A percentile compares a stretch with the other conserved stretches of the same genome.
Evolutionary conservation across 2,888 invertebrate species (phyloP).

Genomic region (Andrena flavipes): DNA sequence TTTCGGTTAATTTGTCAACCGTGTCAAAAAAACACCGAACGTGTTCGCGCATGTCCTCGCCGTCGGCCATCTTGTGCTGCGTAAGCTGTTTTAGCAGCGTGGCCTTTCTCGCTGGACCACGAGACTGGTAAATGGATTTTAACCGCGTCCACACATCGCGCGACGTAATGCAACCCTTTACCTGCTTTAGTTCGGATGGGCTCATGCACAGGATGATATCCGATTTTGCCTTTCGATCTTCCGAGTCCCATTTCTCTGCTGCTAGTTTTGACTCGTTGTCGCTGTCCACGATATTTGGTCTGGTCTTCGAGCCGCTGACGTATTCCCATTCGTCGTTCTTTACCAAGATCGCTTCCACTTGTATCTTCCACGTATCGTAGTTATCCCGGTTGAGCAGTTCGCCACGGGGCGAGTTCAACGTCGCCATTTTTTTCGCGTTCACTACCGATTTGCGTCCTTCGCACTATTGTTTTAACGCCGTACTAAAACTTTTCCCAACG

Average conservation of each 20-base stretch:
- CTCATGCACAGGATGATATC: constrained; percentile 63
- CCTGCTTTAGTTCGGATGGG: constrained; percentile 66
- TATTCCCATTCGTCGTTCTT: constrained; percentile 68
- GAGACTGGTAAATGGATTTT: constrained; percentile 70
- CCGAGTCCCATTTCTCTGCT: constrained; percentile 47
- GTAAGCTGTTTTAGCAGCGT: constrained; percentile 77
- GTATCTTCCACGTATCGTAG: constrained; percentile 66
- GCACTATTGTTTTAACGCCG: not conserved
- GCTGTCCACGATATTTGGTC: constrained; percentile 25
- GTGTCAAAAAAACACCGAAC: not conserved
- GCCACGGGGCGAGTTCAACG: not conserved
- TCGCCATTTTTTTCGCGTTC: not conserved
- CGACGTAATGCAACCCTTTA: constrained; percentile 72
- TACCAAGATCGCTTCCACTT: constrained; percentile 59
- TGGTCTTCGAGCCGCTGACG: constrained; percentile 56
- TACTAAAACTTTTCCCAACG: no score
- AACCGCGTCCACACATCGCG: constrained; percentile 80
- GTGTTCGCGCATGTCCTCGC: not conserved
- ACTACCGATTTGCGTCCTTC: not conserved
- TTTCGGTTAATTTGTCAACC: not conserved
- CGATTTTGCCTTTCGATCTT: constrained; percentile 62
- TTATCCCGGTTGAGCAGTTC: constrained; percentile 39
- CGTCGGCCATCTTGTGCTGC: constrained; percentile 77
- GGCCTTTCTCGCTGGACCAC: not conserved
- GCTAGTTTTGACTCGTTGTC: constrained; percentile 27